Conservation (phyloP, 2,888 invertebrate species). For the Halictus quadricinctus region DNA sequence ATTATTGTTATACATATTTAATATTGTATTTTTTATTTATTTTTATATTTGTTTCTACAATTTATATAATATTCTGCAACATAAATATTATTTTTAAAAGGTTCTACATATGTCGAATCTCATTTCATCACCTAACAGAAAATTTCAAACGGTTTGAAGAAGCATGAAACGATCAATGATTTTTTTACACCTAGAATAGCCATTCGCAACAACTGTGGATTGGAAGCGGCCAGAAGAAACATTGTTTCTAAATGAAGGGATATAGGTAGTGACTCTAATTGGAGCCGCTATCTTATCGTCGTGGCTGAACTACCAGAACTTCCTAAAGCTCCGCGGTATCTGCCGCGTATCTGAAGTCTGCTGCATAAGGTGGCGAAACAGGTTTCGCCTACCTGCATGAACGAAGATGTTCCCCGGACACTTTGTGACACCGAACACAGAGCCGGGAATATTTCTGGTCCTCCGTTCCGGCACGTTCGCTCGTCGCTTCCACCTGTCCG, state of each 20-base stretch:
- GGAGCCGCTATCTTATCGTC: conserved; percentile 8
- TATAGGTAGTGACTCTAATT: conserved; percentile 8
- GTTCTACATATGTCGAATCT: no score
- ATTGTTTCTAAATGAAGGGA: neutral
- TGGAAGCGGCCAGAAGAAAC: neutral
- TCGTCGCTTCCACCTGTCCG: neutral
- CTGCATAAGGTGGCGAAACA: conserved; percentile 10
- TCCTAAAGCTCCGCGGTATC: conserved; percentile 12
- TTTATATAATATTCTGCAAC: no score
- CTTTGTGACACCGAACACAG: conserved; percentile 1
- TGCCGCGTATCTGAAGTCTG: conserved; percentile 12
- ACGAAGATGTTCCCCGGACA: conserved; percentile 26
- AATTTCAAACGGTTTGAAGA: no score
- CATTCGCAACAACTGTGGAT: no score
- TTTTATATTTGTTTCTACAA: no score
- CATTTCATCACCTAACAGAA: no score
- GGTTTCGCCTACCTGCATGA: conserved; percentile 18
- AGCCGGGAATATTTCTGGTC: neutral
- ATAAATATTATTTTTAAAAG: no score
- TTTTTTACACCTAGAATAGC: no score
- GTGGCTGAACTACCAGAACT: neutral
- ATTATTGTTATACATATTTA: no score
- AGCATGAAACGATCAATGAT: no score
- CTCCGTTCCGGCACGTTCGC: neutral
- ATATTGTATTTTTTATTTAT: no score